Evolutionary conservation across 2,888 invertebrate genomes (phyloP), one percentile per base, ranked within the genome.

Genomic region (Microplitis manilae): DNA sequence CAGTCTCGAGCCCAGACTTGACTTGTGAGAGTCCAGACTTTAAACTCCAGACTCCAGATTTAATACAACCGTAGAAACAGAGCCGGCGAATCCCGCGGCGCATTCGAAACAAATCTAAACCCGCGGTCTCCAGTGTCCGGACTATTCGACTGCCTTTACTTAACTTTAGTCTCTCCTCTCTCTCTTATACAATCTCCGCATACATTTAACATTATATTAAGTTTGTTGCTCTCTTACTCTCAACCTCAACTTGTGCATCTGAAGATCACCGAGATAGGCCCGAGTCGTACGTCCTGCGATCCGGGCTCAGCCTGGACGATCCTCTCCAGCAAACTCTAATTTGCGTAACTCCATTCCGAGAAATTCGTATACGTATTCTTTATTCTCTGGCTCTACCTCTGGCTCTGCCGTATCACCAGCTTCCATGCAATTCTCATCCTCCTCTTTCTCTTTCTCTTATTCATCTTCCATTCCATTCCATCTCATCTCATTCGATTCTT

Each of bases 341-440:
- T 85, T 84, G 83, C 85, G 85, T 85, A 86, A 85, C 81, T 83
- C 79, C 76, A 81, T 86, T 85, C 84, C 68, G 73, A 83, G 83
- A 84, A 86, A 77, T 79, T 76, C 78, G 41, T 75, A 15, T 50
- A 50, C 50, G 50, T 50, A 50, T 50, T 50, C 50, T 30, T 30
- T 30, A 30, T 30, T 30, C 30, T 30, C 30, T 30, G 30, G 4
- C 73, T 71, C 65, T 65, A 60, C 39, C 62, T 68, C 41, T 39
- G 17, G 17, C 38, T 62, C 17, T 41, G 15, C 50, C 60, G 60
- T 70, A 70, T 70, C 70, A 60, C 60, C 70, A 70, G 50, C 70
- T 50, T 70, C 5, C 17, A 20, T 69, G 60, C 30, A 50, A 20
- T 71, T 15, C 30, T 71, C 64, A 38, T 17, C 69, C 15, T 30